Percentiles rank a stretch among this genome's conserved stretches.
Conservation (phyloP, 2,113 vertebrate genomes). For the Strix uralensis region DNA sequence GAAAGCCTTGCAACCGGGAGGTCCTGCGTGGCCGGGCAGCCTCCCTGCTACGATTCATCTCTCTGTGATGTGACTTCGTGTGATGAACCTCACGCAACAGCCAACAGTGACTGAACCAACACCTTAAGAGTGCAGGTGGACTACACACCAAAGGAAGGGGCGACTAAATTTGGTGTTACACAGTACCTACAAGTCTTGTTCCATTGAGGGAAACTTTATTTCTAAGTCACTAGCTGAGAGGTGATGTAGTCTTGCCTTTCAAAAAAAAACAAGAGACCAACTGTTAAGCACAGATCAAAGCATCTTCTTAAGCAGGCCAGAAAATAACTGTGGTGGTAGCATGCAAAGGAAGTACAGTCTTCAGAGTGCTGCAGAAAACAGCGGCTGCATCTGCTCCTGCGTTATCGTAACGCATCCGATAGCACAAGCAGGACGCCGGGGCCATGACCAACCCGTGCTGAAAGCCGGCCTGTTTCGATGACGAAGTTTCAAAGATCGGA, state of each 20-base stretch:
- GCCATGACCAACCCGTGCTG: not conserved
- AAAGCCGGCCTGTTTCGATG: not conserved
- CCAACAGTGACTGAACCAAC: not conserved
- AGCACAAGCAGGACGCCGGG: not conserved
- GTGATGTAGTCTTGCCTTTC: not conserved
- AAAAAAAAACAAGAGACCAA: not conserved
- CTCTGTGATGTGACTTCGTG: accelerated
- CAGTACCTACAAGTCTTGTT: not conserved
- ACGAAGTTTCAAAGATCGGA: not conserved
- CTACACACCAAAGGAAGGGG: not conserved
- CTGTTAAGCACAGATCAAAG: not conserved
- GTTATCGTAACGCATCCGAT: accelerated
- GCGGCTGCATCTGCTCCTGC: not conserved
- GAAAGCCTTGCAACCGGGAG: not conserved
- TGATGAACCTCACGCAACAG: not conserved
- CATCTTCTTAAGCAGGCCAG: not conserved
- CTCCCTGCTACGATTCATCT: not conserved
- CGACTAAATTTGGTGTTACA: not conserved
- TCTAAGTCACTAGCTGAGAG: not conserved
- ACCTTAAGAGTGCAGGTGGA: not conserved
- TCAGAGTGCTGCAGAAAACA: not conserved
- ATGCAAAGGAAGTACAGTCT: not conserved
- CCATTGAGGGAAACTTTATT: not conserved
- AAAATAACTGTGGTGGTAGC: not conserved
- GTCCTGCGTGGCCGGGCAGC: not conserved